These are phyloP conservation scores for Puntigrus tetrazona DNA, from an alignment of 2,113 vertebrate genomes.

Conservation along the genomic window DNA sequence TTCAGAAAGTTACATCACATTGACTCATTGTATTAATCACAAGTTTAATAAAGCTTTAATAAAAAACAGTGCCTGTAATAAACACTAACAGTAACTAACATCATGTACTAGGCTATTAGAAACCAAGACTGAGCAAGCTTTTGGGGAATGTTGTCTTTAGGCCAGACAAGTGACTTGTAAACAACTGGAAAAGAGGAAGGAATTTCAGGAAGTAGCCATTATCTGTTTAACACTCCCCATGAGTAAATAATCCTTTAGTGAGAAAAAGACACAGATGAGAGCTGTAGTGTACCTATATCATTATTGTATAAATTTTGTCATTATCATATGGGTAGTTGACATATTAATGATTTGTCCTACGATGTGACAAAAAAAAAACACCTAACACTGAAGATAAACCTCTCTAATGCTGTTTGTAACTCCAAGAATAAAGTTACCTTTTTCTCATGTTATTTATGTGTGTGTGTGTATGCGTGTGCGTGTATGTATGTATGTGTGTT, in stretches of 20 bases:
- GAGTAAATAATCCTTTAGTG: neutral
- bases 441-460: no score
- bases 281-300: no score
- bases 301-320: no score
- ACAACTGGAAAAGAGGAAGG: neutral
- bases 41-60: slow-evolving; percentile 25
- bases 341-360: no score
- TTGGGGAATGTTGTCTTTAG: slow-evolving; percentile 47
- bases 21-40: slow-evolving; percentile 39
- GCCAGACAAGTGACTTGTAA: slow-evolving; percentile 38
- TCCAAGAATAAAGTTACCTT: no score
- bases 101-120: neutral
- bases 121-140: slow-evolving; percentile 24
- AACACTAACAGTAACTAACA: neutral
- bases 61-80: neutral
- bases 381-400: no score
- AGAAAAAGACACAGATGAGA: neutral
- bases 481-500: no score
- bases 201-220: slow-evolving; percentile 16
- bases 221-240: neutral
- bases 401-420: no score
- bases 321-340: no score
- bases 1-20: slow-evolving; percentile 29
- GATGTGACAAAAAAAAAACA: no score
- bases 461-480: no score